Evolutionary conservation across 2,113 vertebrate genomes (phyloP).

Genomic region (Caracal caracal): DNA sequence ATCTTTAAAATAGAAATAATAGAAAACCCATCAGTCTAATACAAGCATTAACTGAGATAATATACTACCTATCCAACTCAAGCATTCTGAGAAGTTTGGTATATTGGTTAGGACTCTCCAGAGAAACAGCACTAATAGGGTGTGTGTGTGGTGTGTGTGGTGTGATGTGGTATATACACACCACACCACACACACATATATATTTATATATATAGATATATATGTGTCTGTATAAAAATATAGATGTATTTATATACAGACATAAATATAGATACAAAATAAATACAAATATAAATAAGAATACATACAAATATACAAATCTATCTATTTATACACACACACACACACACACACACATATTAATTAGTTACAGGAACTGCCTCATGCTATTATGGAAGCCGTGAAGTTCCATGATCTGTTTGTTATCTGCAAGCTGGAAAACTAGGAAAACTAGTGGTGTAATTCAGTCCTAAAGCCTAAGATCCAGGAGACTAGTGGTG

Average conservation of each 20-base stretch:
- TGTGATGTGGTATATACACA: too few species aligned
- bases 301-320: background rate
- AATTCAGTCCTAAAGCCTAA: background rate
- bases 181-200: background rate
- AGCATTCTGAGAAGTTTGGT: background rate
- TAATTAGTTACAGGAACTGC: background rate
- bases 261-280: background rate
- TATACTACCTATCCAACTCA: background rate
- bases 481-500: background rate
- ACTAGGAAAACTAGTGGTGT: background rate
- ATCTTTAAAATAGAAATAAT: background rate
- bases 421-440: background rate
- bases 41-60: background rate
- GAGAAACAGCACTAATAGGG: background rate
- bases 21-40: background rate
- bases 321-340: background rate
- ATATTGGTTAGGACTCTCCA: background rate
- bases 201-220: background rate
- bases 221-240: background rate
- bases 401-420: background rate
- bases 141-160: too few species aligned
- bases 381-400: background rate
- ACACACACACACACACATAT: background rate
- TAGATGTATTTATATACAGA: background rate
- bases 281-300: background rate